Evolutionary conservation across 2,888 invertebrate species (phyloP), one percentile per base, ranked within the genome.

Genomic region (Melieria picta): DNA sequence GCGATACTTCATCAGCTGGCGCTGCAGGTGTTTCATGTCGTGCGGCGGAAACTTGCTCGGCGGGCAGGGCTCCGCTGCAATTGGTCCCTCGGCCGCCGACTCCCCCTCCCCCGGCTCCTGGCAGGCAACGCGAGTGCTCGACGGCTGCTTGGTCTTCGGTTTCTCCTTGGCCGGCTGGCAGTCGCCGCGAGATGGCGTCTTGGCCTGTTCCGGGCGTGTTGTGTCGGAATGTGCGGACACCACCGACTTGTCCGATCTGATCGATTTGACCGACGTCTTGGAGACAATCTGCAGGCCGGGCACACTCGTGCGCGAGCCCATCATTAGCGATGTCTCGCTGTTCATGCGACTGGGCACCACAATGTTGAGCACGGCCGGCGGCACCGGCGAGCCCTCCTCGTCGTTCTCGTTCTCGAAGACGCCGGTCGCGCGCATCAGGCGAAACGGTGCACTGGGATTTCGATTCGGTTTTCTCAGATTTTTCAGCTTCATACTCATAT

Each of bases 301-400:
- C 10, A 58, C 50, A 43, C 60, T 67, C 16, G 43, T 60, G 5
- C 60, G 60, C n/a, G 67, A 50, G 45, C 60, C 60, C 5, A 67
- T 30, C 30, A 30, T 50, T 13, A 67, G 43, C 45, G 67, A 67
- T 3, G 67, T 61, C 30, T 67, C 60, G 48, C 67, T 67, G 45
- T 45, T 48, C 10, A 60, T 61, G n/a, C 61, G 67, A 16, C 67
- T 67, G 1, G 67, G 67, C n/a, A 67, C 67, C 5, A 67, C 67
- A 52, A 67, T 67, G 16, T 67, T 67, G 30, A 67, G 60, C 10
- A 50, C 58, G 4, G 45, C 10, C 30, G 67, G 60, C 9, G 60
- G 13, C 9, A 13, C 52, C 16, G 60, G 1, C 11, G 52, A 6
- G 10, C 43, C 0, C 11, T 67, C 60, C 3, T 48, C 10, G 10